phyloP scores from a whole-genome alignment of 2,888 invertebrate genomes.

The Blera fallax region DNA sequence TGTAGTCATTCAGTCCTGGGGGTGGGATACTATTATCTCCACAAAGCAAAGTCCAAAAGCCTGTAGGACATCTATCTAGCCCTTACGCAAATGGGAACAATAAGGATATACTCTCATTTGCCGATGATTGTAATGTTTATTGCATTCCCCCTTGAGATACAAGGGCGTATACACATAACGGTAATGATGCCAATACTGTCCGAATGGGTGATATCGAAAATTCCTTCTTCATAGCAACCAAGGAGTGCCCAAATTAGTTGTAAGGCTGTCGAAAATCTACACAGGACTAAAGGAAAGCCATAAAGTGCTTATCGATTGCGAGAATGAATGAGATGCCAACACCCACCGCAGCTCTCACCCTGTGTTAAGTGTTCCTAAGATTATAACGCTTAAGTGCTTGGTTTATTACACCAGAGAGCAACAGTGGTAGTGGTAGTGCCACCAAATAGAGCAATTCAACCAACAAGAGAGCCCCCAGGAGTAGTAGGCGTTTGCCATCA shows the following conservation, averaged over 20 bases:
- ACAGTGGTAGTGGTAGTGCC: slow-evolving; percentile 1
- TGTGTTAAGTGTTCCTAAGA: slow-evolving; percentile 54
- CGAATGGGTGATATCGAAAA: slow-evolving; percentile 14
- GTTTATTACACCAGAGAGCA: slow-evolving; percentile 28
- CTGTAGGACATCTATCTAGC: slow-evolving; percentile 5
- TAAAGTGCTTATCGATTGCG: slow-evolving; percentile 64
- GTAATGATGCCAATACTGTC: slow-evolving; percentile 47
- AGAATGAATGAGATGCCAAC: slow-evolving; percentile 33
- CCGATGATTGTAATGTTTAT: slow-evolving; percentile 64
- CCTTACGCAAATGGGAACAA: slow-evolving; percentile 44
- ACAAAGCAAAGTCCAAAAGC: neutral
- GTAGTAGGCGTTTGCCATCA: neutral
- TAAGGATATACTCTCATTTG: slow-evolving; percentile 50
- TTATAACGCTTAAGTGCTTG: slow-evolving; percentile 63
- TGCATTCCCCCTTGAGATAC: slow-evolving; percentile 1
- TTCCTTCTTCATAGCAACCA: neutral
- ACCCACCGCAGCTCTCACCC: neutral
- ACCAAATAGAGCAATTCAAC: slow-evolving; percentile 31
- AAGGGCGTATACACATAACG: slow-evolving; percentile 44
- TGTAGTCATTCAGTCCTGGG: neutral
- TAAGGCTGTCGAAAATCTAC: slow-evolving; percentile 61
- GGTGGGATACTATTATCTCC: neutral
- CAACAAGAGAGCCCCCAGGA: neutral
- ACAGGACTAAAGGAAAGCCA: slow-evolving; percentile 46
- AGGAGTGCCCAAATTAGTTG: slow-evolving; percentile 41